These are phyloP conservation scores for Periophthalmodon schlosseri DNA, from an alignment of 2,113 vertebrate genomes.

Conservation along the genomic window DNA sequence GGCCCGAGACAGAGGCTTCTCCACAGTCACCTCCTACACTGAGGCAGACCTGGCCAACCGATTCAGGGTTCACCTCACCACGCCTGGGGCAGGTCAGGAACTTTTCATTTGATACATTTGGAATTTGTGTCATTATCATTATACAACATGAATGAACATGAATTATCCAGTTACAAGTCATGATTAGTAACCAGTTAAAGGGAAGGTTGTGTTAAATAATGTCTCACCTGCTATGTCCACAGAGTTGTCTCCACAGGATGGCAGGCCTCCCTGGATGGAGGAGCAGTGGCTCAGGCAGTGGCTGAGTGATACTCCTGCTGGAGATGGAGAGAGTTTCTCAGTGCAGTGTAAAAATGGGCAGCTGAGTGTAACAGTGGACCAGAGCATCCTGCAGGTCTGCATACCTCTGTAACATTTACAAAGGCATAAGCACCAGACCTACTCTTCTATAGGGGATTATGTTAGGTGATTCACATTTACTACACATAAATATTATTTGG, in stretches of 20 bases:
- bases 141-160: background rate
- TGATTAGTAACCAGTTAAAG: background rate
- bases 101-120: conserved; percentile 12
- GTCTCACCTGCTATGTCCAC: background rate
- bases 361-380: conserved; percentile 66
- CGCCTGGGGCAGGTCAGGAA: conserved; percentile 61
- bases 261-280: conserved; percentile 41
- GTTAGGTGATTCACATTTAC: no score
- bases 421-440: background rate
- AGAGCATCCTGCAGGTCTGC: conserved; percentile 66
- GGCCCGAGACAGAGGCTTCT: conserved; percentile 64
- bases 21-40: conserved; percentile 75
- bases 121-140: background rate
- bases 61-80: conserved; percentile 74
- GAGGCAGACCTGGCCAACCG: conserved; percentile 80
- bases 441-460: no score
- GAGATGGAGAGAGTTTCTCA: conserved; percentile 45
- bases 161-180: background rate
- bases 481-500: no score
- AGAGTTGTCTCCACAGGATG: conserved; percentile 12
- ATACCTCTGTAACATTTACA: conserved; percentile 9
- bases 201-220: background rate
- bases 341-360: conserved; percentile 69
- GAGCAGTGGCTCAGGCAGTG: conserved; percentile 57
- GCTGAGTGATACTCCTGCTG: conserved; percentile 33